Evolutionary conservation across 1,140 invertebrate genomes (phyloP).

Genomic region (Drosophila watanabei): DNA sequence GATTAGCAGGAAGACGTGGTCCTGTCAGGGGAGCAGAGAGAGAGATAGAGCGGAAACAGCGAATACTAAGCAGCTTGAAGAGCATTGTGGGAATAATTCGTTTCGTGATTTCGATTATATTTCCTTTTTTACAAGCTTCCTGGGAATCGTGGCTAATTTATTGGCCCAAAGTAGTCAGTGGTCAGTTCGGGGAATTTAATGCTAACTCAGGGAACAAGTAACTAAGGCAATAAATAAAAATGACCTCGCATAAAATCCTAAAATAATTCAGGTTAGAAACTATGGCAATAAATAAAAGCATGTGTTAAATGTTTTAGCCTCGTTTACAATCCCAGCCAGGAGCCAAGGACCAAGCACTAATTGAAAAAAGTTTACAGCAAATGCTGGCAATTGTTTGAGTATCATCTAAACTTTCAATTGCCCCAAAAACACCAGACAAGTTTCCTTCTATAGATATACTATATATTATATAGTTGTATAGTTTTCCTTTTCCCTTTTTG

Average conservation of each 20-base stretch:
- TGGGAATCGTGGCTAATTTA: constrained; percentile 37
- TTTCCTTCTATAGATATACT: constrained; percentile 6
- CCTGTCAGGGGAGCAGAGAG: neutral
- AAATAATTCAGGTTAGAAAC: neutral
- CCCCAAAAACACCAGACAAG: constrained; percentile 23
- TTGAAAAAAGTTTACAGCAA: constrained; percentile 59
- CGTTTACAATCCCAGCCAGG: neutral
- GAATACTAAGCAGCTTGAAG: constrained; percentile 38
- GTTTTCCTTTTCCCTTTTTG: constrained; percentile 16
- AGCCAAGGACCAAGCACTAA: constrained; percentile 34
- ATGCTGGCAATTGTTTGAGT: constrained; percentile 47
- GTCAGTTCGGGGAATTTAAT: constrained; percentile 6
- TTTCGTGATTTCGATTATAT: constrained; percentile 59
- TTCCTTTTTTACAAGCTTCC: constrained; percentile 30
- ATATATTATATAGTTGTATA: neutral
- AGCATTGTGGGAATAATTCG: constrained; percentile 54
- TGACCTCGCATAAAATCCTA: neutral
- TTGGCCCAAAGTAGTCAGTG: neutral
- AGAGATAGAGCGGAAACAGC: neutral
- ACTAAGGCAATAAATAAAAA: constrained; percentile 10
- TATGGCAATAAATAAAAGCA: constrained; percentile 14
- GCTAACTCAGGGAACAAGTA: neutral
- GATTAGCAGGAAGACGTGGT: constrained; percentile 47
- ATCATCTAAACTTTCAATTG: constrained; percentile 56
- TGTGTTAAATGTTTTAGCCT: neutral